phyloP scores from a whole-genome alignment of 2,888 invertebrate species.

The Malthinus flaveolus region DNA sequence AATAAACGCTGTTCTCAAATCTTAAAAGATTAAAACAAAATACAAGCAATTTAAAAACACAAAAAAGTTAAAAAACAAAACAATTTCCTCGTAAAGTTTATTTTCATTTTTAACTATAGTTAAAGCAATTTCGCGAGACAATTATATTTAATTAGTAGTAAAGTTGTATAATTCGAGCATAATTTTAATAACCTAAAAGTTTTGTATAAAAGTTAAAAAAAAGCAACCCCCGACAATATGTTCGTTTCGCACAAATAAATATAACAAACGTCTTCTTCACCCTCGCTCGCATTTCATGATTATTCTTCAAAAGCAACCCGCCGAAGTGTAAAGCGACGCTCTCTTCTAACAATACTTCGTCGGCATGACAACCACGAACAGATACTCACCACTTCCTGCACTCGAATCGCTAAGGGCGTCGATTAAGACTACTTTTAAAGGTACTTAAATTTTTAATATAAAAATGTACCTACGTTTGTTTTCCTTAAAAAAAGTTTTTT shows the following conservation, averaged over 20 bases:
- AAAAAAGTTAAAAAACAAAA: neutral
- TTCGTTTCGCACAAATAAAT: slow-evolving; percentile 31
- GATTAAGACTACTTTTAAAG: slow-evolving; percentile 25
- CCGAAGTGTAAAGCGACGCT: slow-evolving; percentile 40
- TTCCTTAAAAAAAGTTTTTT: slow-evolving; percentile 6
- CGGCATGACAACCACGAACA: slow-evolving; percentile 46
- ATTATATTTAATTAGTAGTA: slow-evolving; percentile 27
- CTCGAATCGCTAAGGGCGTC: slow-evolving; percentile 21
- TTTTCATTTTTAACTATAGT: neutral
- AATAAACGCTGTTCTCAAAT: neutral
- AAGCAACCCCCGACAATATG: slow-evolving; percentile 1
- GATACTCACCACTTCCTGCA: slow-evolving; percentile 25
- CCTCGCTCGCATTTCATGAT: slow-evolving; percentile 44
- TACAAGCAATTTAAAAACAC: too few species aligned
- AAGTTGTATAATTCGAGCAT: neutral
- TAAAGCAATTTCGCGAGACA: slow-evolving; percentile 18
- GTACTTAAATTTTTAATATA: slow-evolving; percentile 22
- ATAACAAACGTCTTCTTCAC: slow-evolving; percentile 34
- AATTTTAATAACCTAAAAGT: neutral
- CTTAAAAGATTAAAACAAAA: too few species aligned
- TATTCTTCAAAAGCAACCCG: slow-evolving; percentile 44
- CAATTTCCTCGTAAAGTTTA: too few species aligned
- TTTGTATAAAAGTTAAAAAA: neutral
- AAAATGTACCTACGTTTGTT: slow-evolving; percentile 14
- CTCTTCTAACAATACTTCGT: slow-evolving; percentile 41